A percentile compares a stretch with the other conserved stretches of the same genome.
phyloP scores from a whole-genome alignment of 1,140 invertebrate genomes.

The Meloidogyne floridensis region DNA sequence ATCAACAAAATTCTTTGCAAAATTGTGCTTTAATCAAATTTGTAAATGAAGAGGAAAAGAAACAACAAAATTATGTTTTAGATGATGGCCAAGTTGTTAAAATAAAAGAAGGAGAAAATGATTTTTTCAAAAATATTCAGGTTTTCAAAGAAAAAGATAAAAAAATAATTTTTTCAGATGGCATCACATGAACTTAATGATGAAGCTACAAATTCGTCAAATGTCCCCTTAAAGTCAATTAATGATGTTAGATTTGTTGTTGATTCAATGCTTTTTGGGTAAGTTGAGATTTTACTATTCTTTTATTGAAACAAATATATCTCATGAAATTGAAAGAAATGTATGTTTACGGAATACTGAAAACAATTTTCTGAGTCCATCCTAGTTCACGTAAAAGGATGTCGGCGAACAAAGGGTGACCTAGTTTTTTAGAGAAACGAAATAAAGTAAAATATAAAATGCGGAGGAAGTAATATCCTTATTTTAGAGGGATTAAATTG shows the following conservation, averaged over 20 bases:
- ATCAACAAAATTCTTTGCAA: conserved; percentile 2
- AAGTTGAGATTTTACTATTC: too few relatives aligned
- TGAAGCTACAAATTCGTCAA: neutral
- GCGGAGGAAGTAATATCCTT: too few relatives aligned
- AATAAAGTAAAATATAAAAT: too few relatives aligned
- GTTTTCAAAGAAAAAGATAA: neutral
- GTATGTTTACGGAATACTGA: too few relatives aligned
- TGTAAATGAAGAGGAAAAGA: conserved; percentile 2
- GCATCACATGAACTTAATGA: conserved; percentile 16
- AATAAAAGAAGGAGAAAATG: conserved; percentile 21
- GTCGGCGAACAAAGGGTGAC: too few relatives aligned
- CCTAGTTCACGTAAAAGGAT: too few relatives aligned
- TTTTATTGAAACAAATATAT: too few relatives aligned
- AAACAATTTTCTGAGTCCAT: too few relatives aligned
- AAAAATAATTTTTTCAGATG: neutral
- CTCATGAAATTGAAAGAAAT: too few relatives aligned
- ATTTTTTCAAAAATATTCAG: conserved; percentile 24
- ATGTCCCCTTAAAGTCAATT: conserved; percentile 7
- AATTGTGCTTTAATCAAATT: conserved; percentile 7
- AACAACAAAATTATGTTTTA: neutral
- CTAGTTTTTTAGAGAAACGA: too few relatives aligned
- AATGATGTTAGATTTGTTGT: conserved; percentile 61
- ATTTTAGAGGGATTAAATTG: too few relatives aligned
- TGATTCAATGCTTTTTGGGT: conserved; percentile 67
- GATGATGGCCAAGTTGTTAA: conserved; percentile 6